Evolutionary conservation across 2,888 invertebrate genomes (phyloP), one percentile per base, ranked within the genome.

Genomic region (Phlogophora meticulosa): DNA sequence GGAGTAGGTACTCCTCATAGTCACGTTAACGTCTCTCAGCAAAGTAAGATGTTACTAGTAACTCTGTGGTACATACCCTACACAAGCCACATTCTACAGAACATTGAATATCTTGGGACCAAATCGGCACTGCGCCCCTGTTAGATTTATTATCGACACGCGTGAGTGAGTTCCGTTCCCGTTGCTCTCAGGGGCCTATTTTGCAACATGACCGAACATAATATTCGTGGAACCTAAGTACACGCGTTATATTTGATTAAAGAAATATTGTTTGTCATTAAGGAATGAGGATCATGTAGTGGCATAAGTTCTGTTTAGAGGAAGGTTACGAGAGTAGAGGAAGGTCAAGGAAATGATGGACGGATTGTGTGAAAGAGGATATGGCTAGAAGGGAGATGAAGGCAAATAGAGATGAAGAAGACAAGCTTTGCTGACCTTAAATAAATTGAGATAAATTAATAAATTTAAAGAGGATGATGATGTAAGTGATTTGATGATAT

Each of bases 121-220:
- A 72, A 85, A 85, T 88, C 85, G 84, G 83, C 82, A 84, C 78
- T 78, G 78, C 83, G 78, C 83, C 80, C 78, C 81, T 78, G 82
- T 86, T 85, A 84, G 88, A 88, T 89, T 88, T 88, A 87, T 87
- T 87, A 85, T 84, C 81, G 80, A 67, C 69, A 81, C 87, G 86
- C 86, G 82, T 87, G 85, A 87, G 81, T 85, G 84, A 84, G 80
- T 85, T 81, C 78, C 69, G 63, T 65, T 72, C 77, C 81, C 83
- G 71, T 79, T 81, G 66, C 78, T 79, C 83, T 80, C 86, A 80
- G 82, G 81, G 75, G 84, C 58, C 80, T 74, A 72, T 83, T 86
- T 85, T 83, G 78, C 75, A 72, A 81, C 75, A 74, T 78, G 72
- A 69, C 76, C 65, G 72, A 85, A 81, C 81, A 74, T 81, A 79